These are phyloP conservation scores for Okapia johnstoni DNA, from an alignment of 2,113 vertebrate genomes.

Conservation along the genomic window DNA sequence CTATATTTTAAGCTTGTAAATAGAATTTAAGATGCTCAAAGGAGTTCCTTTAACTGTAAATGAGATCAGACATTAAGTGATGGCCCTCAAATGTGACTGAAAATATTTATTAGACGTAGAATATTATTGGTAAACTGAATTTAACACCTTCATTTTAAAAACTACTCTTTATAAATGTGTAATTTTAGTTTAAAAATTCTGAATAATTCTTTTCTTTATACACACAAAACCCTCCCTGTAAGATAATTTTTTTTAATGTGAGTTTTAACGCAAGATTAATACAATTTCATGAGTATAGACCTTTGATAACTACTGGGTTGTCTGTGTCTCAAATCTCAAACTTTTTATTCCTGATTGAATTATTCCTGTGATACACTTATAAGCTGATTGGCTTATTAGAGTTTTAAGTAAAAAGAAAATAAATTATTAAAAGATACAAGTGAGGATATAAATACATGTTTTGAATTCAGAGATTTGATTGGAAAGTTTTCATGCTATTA, in stretches of 20 bases:
- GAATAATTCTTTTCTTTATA: background rate
- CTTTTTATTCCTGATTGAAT: background rate
- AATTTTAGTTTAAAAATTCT: background rate
- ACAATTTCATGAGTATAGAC: background rate
- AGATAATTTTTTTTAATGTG: background rate
- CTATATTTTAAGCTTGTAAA: background rate
- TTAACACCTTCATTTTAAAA: background rate
- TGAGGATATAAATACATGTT: background rate
- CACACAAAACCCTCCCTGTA: background rate
- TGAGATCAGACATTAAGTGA: background rate
- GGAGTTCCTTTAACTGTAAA: slow-evolving; percentile 10
- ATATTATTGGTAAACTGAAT: slow-evolving; percentile 4
- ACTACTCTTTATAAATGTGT: background rate
- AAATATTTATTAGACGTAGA: background rate
- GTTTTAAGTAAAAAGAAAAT: background rate
- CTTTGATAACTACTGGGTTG: background rate
- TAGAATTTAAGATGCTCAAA: background rate
- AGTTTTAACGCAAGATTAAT: background rate
- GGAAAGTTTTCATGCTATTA: background rate
- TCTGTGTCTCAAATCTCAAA: background rate
- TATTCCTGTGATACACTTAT: background rate
- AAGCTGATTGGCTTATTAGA: background rate
- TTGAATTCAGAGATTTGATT: background rate
- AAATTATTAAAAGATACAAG: background rate
- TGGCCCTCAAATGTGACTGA: background rate